A percentile compares a stretch with the other conserved stretches of the same genome.
Evolutionary conservation across 23 tunicate genomes (phyloP).

Genomic region (Phallusia fumigata): DNA sequence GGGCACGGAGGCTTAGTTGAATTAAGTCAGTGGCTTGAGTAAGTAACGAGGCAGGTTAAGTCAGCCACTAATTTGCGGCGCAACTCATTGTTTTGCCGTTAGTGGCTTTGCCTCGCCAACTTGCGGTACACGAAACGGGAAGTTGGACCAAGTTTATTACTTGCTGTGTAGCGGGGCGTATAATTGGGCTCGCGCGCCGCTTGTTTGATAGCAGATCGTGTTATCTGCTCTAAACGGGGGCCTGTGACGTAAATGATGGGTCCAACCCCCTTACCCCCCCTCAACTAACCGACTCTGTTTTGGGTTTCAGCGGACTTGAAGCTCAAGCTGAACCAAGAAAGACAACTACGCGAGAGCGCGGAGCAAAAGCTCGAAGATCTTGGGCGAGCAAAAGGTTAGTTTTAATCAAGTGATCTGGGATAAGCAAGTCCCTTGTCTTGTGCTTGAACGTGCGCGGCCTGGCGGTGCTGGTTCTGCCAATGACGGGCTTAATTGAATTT

Average conservation of each 20-base stretch:
- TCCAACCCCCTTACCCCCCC: background rate
- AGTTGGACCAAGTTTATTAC: background rate
- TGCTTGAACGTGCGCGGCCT: background rate
- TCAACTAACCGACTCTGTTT: background rate
- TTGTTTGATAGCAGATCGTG: background rate
- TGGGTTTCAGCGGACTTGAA: slow-evolving; percentile 69
- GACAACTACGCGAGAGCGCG: slow-evolving; percentile 50
- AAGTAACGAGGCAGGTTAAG: background rate
- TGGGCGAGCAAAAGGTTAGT: slow-evolving; percentile 63
- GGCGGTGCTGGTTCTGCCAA: background rate
- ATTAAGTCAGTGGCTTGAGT: background rate
- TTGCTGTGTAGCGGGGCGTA: background rate
- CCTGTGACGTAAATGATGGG: background rate
- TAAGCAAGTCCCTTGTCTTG: background rate
- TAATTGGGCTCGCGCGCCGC: background rate
- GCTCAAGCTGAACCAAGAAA: slow-evolving; percentile 52
- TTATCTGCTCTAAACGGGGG: background rate
- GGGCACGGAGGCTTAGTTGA: background rate
- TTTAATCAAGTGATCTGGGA: background rate
- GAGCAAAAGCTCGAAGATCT: slow-evolving; percentile 58
- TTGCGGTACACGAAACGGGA: background rate
- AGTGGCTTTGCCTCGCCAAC: background rate
- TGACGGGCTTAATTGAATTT: slow-evolving; percentile 1
- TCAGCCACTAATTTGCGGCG: background rate
- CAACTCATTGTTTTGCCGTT: background rate